Evolutionary conservation across 1,140 invertebrate species (phyloP), one percentile per base, ranked within the genome.

Genomic region (Drosophila gunungcola): DNA sequence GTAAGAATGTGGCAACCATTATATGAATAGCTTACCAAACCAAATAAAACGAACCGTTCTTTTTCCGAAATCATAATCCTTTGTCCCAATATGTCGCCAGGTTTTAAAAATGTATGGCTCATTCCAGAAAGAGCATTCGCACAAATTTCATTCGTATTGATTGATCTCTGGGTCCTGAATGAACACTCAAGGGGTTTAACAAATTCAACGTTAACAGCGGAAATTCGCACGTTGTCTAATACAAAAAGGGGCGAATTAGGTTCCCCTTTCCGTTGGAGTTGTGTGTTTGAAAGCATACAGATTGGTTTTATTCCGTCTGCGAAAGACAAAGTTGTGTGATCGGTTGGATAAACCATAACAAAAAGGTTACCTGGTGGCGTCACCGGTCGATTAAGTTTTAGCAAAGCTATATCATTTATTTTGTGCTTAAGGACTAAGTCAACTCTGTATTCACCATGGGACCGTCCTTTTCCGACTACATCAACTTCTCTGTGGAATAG

Each of bases 281-380:
- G 0, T 13, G 5, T 1, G 9, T 36, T 51, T 6, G 27, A 4
- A 1, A 62, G 13, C 38, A 62, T 58, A 25, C 60, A 62, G 0
- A 62, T 56, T 10, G 58, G 52, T 32, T 57, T 62, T 2, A 6
- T n/a, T 3, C 1, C 2, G 0, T 10, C 58, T 62, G 52, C 3
- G 11, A 13, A 27, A 10, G 11, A 3, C 2, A 10, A 34, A 16
- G 9, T 34, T 32, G 13, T 13, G 12, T 3, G 3, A 29, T 2
- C 29, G n/a, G 3, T 5, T 1, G 7, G 2, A 34, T 9, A 29
- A 3, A 32, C 6, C 29, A 4, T 3, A 10, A 36, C 9, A 51
- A 32, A 3, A 16, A 32, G 16, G n/a, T 32, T 62, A 62, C 58
- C 58, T 25, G 13, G 9, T 7, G 16, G 0, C 0, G 12, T 13